Evolutionary conservation across 2,113 vertebrate species (phyloP), one percentile per base, ranked within the genome.

Genomic region (Prionailurus viverrinus): DNA sequence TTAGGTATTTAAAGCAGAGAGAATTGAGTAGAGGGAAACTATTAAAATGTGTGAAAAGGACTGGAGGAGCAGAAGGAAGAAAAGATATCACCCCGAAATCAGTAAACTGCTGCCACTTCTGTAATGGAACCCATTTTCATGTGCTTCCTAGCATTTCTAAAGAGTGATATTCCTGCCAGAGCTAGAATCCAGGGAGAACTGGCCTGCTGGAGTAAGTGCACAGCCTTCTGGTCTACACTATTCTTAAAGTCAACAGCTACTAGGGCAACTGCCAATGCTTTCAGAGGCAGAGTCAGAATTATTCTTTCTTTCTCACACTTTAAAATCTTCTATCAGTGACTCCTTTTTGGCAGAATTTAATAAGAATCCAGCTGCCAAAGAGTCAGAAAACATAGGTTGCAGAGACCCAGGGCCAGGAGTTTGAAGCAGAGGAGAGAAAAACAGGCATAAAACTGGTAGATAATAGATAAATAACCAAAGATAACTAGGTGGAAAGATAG

Each of bases 261-360:
- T 73, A 58, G 53, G 79, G 51, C 48, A 87, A 84, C 65, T 68
- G 74, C 69, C 7, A 4, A 3, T 45, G 36, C 33, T 23, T 55
- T 85, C 69, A 27, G 80, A 88, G 80, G 65, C 87, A 94, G 88
- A 79, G 41, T 36, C 51, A 33, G 10, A 74, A 41, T 45, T 53
- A 8, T 81, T 88, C 58, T 91, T 91, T 23, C 51, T 48, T 88
- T 27, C 41, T 97, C 53, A 39, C 31, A 88, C 27, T 45, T 88
- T 91, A 76, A 79, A 94, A 81, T 83, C 61, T 74, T 39, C 65
- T 85, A 91, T 51, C 11, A 2, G 36, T 61, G 61, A 53, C 86
- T 95, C 21, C 39, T 82, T 93, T 85, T 61, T 69, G 94, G 90
- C 79, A 94, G 48, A 93, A 97, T 92, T 94, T 81, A 92, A 45